phyloP scores from a whole-genome alignment of 1,140 invertebrate genomes.

The Pachyrhynchus sulphureomaculatus region DNA sequence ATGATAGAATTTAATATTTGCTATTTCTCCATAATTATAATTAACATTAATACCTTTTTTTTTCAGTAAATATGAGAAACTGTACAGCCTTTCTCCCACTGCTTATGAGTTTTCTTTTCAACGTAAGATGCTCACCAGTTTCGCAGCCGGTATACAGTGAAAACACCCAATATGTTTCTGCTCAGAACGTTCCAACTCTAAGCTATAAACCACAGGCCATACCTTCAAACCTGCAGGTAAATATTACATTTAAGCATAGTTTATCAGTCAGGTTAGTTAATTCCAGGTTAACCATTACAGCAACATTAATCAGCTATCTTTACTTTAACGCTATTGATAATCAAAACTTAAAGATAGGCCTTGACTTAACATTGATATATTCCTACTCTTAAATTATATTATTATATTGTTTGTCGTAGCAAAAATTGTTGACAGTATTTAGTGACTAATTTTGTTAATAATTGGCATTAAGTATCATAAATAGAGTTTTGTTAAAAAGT shows the following conservation, averaged over 20 bases:
- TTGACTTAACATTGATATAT: no score
- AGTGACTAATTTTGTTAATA: no score
- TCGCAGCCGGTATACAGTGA: conserved; percentile 36
- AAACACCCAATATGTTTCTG: conserved; percentile 28
- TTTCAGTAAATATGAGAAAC: conserved; percentile 23
- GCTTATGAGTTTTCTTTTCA: conserved; percentile 18
- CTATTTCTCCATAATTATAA: background rate
- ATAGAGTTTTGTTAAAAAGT: no score
- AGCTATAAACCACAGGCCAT: conserved; percentile 31
- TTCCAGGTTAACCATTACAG: no score
- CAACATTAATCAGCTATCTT: no score
- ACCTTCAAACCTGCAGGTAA: conserved; percentile 28
- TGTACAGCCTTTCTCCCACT: conserved; percentile 15
- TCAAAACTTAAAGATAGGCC: no score
- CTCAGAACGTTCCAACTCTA: conserved; percentile 27
- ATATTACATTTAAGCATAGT: background rate
- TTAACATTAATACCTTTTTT: background rate
- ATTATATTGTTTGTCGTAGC: no score
- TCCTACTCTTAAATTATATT: no score
- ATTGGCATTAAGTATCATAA: no score
- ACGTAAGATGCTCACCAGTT: conserved; percentile 19
- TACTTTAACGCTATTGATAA: no score
- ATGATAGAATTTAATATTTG: background rate
- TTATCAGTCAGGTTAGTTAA: no score
- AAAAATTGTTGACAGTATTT: no score